Conservation (phyloP, 2,113 vertebrate genomes). For the Setophaga coronata region DNA sequence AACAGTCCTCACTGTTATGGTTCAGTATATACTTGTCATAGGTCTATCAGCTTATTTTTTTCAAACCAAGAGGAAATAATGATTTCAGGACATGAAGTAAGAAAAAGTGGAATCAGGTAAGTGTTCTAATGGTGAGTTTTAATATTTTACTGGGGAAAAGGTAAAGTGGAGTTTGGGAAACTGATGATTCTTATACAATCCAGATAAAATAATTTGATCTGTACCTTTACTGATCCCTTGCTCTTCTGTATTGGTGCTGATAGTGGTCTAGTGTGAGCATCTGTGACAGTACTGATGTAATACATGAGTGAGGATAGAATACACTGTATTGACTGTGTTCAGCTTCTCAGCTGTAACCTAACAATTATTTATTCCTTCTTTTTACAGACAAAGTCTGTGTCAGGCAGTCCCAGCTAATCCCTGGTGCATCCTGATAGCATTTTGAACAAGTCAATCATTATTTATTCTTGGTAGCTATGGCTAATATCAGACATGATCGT, state of each 20-base stretch:
- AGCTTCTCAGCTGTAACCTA: background rate
- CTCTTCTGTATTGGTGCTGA: background rate
- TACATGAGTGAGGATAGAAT: background rate
- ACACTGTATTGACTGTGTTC: background rate
- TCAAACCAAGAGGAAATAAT: conserved; percentile 92
- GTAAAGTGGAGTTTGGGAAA: background rate
- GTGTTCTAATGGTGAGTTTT: background rate
- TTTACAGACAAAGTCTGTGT: background rate
- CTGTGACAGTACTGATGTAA: background rate
- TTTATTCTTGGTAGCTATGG: background rate
- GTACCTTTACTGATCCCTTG: background rate
- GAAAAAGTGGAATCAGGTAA: conserved; percentile 87
- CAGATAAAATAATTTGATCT: background rate
- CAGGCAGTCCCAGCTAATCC: background rate
- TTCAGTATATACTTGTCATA: conserved; percentile 87
- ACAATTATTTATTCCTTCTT: background rate
- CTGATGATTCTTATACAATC: background rate
- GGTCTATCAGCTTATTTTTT: conserved; percentile 93
- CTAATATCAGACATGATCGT: background rate
- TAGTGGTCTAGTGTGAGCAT: background rate
- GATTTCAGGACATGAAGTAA: conserved; percentile 91
- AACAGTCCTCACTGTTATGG: conserved; percentile 88
- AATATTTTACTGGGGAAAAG: background rate
- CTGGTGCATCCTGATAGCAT: background rate
- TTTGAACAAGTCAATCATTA: background rate